These are phyloP conservation scores for Venusia cambrica DNA, from an alignment of 2,888 invertebrate genomes.

Conservation along the genomic window DNA sequence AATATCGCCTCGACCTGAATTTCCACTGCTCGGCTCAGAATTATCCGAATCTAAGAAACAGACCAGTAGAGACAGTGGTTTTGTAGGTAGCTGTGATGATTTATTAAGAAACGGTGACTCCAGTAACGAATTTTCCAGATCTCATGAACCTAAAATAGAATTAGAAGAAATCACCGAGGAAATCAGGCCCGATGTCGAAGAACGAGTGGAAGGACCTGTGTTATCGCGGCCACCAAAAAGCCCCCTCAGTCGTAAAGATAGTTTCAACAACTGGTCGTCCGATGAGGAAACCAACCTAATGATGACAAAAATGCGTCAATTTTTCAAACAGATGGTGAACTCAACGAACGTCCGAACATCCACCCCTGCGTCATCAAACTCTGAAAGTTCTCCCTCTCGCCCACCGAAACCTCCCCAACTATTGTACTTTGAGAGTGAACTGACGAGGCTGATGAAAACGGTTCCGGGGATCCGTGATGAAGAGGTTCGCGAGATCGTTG, in stretches of 20 bases:
- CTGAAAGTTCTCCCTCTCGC: conserved; percentile 75
- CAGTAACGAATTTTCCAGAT: conserved; percentile 75
- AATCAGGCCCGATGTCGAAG: conserved; percentile 77
- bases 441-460: conserved; percentile 95
- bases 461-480: conserved; percentile 95
- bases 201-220: conserved; percentile 72
- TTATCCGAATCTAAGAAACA: conserved; percentile 86
- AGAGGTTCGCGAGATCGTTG: conserved; percentile 94
- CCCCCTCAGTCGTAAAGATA: conserved; percentile 90
- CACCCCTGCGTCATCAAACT: conserved; percentile 78
- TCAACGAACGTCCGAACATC: conserved; percentile 78
- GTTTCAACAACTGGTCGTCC: conserved; percentile 96
- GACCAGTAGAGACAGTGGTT: conserved; percentile 93
- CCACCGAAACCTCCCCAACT: conserved; percentile 91
- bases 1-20: conserved; percentile 86
- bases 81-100: conserved; percentile 94
- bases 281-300: conserved; percentile 96
- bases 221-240: conserved; percentile 76
- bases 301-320: conserved; percentile 97
- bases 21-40: conserved; percentile 78
- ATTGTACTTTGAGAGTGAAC: conserved; percentile 93
- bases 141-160: conserved; percentile 78
- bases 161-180: conserved; percentile 83
- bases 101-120: conserved; percentile 84
- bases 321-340: conserved; percentile 95